These are phyloP conservation scores for Steinernema hermaphroditum DNA, from an alignment of 2,888 invertebrate genomes.

Conservation along the genomic window DNA sequence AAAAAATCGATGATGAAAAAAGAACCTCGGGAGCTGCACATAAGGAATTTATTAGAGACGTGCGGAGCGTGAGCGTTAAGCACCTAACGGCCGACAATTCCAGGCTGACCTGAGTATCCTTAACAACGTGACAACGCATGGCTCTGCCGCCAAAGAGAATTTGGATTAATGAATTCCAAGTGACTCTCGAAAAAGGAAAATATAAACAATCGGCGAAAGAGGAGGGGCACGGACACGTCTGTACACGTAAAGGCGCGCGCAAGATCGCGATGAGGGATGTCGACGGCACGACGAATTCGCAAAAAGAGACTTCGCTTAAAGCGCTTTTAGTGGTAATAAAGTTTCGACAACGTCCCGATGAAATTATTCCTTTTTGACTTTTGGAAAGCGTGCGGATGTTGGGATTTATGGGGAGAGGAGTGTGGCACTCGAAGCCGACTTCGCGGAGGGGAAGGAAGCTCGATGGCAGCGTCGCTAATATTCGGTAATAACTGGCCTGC, in stretches of 20 bases:
- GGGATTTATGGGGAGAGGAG: not conserved
- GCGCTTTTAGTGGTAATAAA: constrained; percentile 30
- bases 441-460: not conserved
- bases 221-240: constrained; percentile 4
- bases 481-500: not conserved
- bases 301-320: constrained; percentile 17
- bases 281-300: not conserved
- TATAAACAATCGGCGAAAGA: constrained; percentile 19
- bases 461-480: not conserved
- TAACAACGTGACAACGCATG: not conserved
- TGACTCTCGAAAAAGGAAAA: not conserved
- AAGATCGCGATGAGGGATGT: constrained; percentile 2
- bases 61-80: no score
- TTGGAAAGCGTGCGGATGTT: not conserved
- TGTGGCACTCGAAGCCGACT: not conserved
- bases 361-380: constrained; percentile 31
- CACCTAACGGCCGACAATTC: no score
- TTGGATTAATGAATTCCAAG: not conserved
- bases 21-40: no score
- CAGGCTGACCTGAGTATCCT: no score
- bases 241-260: not conserved
- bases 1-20: no score
- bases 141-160: not conserved
- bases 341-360: constrained; percentile 25
- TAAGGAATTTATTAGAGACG: no score